Conservation (phyloP, 2,113 vertebrate genomes). For the Melanerpes aurifrons region DNA sequence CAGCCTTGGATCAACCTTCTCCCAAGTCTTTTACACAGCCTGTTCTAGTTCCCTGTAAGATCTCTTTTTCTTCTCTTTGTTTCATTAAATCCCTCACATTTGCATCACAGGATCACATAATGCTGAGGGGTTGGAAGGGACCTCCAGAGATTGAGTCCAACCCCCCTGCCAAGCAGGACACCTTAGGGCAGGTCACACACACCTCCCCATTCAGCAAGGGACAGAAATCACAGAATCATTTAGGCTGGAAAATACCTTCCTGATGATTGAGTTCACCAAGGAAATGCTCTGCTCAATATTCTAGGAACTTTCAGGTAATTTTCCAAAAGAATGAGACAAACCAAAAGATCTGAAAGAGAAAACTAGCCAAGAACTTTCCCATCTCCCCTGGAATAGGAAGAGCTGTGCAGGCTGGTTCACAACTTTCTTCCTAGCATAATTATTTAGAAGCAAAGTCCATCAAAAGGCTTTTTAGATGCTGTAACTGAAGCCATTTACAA, state of each 20-base stretch:
- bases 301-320: background rate
- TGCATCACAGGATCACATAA: background rate
- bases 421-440: background rate
- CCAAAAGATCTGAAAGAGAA: background rate
- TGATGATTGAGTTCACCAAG: no score
- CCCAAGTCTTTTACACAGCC: background rate
- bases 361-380: background rate
- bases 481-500: background rate
- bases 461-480: background rate
- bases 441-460: constrained; percentile 4
- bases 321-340: background rate
- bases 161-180: no score
- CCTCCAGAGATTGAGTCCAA: no score
- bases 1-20: background rate
- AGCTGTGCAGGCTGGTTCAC: background rate
- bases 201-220: background rate
- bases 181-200: background rate
- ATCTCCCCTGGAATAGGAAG: background rate
- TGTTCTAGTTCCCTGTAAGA: background rate
- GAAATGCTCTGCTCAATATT: background rate
- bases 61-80: background rate
- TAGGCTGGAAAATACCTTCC: no score
- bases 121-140: no score
- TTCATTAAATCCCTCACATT: background rate
- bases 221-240: background rate